Percentiles rank a stretch among this genome's conserved stretches.
These are phyloP conservation scores for Drosophila bunnanda DNA, from an alignment of 2,888 invertebrate species.

Conservation along the genomic window DNA sequence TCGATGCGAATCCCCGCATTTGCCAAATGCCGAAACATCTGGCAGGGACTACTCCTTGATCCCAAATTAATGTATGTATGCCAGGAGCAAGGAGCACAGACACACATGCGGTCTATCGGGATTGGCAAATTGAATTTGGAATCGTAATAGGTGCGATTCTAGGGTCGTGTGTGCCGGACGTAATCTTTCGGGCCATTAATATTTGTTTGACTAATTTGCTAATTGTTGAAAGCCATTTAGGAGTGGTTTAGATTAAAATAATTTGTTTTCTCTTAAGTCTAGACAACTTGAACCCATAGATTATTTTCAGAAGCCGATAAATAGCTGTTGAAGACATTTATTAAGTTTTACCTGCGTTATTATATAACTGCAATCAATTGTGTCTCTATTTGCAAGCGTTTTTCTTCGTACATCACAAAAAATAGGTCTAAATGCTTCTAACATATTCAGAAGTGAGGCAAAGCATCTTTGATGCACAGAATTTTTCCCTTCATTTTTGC, in stretches of 20 bases:
- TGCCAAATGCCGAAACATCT: conserved; percentile 14
- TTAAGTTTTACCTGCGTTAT: not conserved
- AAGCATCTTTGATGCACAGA: not conserved
- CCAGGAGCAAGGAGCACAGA: conserved; percentile 12
- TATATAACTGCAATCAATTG: not conserved
- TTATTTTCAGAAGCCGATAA: not conserved
- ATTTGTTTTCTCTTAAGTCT: not conserved
- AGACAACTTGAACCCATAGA: not conserved
- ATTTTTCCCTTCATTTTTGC: not conserved
- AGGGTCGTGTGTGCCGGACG: not conserved
- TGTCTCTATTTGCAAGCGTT: not conserved
- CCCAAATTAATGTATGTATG: conserved; percentile 55
- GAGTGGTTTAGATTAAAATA: not conserved
- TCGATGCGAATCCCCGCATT: conserved; percentile 13
- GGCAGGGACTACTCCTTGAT: conserved; percentile 14
- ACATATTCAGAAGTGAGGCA: too few species aligned
- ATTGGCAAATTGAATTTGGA: conserved; percentile 27
- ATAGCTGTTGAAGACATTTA: too few species aligned
- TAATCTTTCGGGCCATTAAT: conserved; percentile 8
- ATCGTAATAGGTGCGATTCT: conserved; percentile 8
- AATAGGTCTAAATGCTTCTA: not conserved
- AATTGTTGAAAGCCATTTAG: conserved; percentile 14
- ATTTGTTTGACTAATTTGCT: conserved; percentile 18
- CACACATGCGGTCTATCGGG: conserved; percentile 11
- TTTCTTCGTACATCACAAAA: not conserved